Conservation (phyloP, 1,140 invertebrate species). For the Drosophila virilis region DNA sequence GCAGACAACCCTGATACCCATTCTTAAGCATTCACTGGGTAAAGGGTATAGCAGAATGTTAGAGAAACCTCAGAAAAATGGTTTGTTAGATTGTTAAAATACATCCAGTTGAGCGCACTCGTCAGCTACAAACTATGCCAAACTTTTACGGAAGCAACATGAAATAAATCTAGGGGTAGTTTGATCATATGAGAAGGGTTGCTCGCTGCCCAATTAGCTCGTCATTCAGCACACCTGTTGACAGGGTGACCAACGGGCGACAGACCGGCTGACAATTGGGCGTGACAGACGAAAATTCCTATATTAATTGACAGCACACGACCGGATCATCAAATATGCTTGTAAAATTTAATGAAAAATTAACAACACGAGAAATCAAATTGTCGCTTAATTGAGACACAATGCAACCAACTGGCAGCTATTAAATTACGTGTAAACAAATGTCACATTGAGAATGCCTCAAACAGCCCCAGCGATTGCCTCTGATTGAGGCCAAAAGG, state of each 20-base stretch:
- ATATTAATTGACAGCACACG: slow-evolving; percentile 77
- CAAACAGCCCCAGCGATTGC: slow-evolving; percentile 26
- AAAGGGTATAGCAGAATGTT: not conserved
- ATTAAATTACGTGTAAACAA: slow-evolving; percentile 77
- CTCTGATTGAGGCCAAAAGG: slow-evolving; percentile 30
- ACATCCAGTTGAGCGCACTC: slow-evolving; percentile 68
- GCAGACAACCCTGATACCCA: too few species aligned
- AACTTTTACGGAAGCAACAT: not conserved
- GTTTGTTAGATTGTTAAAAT: slow-evolving; percentile 62
- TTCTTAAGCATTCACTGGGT: not conserved
- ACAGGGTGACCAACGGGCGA: slow-evolving; percentile 23
- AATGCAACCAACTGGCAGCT: slow-evolving; percentile 45
- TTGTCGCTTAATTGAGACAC: slow-evolving; percentile 79
- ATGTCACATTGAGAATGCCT: slow-evolving; percentile 58
- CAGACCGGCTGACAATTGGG: slow-evolving; percentile 38
- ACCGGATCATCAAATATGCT: slow-evolving; percentile 43
- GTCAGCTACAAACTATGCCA: slow-evolving; percentile 9
- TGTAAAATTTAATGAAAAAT: slow-evolving; percentile 77
- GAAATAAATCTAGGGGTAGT: slow-evolving; percentile 19
- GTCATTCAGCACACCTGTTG: slow-evolving; percentile 61
- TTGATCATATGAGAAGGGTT: slow-evolving; percentile 23
- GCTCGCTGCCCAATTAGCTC: slow-evolving; percentile 6
- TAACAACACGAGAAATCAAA: slow-evolving; percentile 78
- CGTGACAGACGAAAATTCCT: slow-evolving; percentile 59
- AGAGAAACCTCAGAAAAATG: slow-evolving; percentile 18